Percentiles rank a stretch among this genome's conserved stretches.
Conservation (phyloP, 2,888 invertebrate species). For the Acleris literana region DNA sequence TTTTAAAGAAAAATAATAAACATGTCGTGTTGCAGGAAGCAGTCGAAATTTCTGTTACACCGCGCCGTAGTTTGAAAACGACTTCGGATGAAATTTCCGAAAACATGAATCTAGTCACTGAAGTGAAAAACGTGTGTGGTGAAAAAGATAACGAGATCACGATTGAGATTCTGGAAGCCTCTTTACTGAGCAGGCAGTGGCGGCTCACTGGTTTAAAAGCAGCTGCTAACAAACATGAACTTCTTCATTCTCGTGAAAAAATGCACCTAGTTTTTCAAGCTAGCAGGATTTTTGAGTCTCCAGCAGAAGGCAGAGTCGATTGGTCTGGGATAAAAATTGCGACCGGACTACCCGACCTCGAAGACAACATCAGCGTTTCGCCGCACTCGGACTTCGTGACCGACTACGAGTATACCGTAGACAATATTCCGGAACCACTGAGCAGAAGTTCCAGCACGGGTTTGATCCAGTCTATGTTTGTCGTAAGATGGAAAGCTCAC, state of each 20-base stretch:
- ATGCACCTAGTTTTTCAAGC: constrained; percentile 71
- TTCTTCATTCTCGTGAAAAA: constrained; percentile 65
- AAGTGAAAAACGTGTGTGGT: constrained; percentile 87
- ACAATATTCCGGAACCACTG: constrained; percentile 42
- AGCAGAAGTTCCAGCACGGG: constrained; percentile 46
- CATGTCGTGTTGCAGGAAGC: constrained; percentile 70
- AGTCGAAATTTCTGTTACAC: constrained; percentile 81
- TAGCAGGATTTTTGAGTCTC: constrained; percentile 51
- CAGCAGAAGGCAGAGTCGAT: constrained; percentile 58
- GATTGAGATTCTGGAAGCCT: constrained; percentile 84
- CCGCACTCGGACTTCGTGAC: constrained; percentile 54
- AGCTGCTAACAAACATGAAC: constrained; percentile 55
- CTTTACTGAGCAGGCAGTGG: constrained; percentile 86
- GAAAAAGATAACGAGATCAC: constrained; percentile 84
- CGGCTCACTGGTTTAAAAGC: constrained; percentile 70
- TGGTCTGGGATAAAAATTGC: constrained; percentile 64
- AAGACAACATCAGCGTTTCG: constrained; percentile 50
- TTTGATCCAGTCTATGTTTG: constrained; percentile 73
- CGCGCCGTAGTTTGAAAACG: constrained; percentile 76
- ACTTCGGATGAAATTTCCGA: constrained; percentile 66
- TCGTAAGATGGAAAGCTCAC: constrained; percentile 82
- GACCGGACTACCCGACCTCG: constrained; percentile 52
- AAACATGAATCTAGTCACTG: constrained; percentile 86
- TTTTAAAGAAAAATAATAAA: not conserved
- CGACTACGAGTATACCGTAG: constrained; percentile 43